phyloP scores from a whole-genome alignment of 2,797 vertebrate genomes.

The Trichosurus vulpecula region DNA sequence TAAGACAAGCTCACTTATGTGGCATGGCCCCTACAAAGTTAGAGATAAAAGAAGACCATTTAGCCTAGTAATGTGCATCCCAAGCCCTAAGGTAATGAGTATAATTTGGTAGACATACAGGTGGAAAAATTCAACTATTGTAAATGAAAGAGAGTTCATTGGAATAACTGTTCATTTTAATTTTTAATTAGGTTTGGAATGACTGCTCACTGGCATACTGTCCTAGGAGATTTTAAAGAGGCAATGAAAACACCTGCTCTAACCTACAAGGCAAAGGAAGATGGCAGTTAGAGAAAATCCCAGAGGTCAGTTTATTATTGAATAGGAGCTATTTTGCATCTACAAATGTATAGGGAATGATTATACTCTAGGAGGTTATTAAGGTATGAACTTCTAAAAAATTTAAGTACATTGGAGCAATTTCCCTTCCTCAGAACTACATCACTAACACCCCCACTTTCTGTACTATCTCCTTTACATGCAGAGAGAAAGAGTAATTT shows the following conservation, averaged over 20 bases:
- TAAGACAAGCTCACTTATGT: background rate
- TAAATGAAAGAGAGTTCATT: background rate
- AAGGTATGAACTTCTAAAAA: background rate
- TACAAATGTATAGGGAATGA: background rate
- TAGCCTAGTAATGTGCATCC: background rate
- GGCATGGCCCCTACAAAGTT: background rate
- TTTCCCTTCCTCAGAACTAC: conserved; percentile 13
- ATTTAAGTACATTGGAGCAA: background rate
- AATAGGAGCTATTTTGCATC: background rate
- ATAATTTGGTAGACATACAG: background rate
- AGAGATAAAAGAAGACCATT: background rate
- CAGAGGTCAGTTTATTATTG: too few species aligned
- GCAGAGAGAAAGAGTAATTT: conserved; percentile 12
- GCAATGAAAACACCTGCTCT: background rate
- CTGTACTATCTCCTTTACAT: conserved; percentile 20
- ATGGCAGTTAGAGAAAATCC: background rate
- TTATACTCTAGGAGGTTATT: background rate
- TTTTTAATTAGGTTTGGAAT: conserved; percentile 28
- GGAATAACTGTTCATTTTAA: background rate
- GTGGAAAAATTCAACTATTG: background rate
- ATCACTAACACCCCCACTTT: background rate
- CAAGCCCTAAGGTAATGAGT: background rate
- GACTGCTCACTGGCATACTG: conserved; percentile 1
- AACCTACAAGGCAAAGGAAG: background rate
- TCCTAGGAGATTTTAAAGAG: background rate